Conservation (phyloP, 1,140 invertebrate genomes). For the Musca vetustissima region DNA sequence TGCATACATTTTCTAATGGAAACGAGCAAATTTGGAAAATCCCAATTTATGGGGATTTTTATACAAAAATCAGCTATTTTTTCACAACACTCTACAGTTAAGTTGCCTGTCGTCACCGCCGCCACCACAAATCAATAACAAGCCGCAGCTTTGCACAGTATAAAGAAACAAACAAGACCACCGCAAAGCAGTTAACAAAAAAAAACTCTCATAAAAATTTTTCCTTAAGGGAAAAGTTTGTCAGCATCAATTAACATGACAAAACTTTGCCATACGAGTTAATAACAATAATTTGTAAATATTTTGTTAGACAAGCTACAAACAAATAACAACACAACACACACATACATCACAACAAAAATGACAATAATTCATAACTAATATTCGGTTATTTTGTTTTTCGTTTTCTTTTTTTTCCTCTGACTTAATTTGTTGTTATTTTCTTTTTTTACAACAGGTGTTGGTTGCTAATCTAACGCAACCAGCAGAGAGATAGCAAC, state of each 20-base stretch:
- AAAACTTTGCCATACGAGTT: background rate
- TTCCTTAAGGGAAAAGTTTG: slow-evolving; percentile 14
- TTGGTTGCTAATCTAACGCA: slow-evolving; percentile 19
- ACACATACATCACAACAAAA: no score
- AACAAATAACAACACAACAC: background rate
- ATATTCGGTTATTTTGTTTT: no score
- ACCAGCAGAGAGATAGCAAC: slow-evolving; percentile 11
- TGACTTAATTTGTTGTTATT: background rate
- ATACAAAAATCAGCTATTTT: background rate
- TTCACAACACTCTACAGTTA: no score
- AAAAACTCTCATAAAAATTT: background rate
- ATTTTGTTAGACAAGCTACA: background rate
- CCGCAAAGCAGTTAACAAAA: background rate
- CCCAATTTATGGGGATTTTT: slow-evolving; percentile 21
- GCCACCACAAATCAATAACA: slow-evolving; percentile 8
- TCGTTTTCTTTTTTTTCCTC: no score
- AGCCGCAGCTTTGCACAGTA: background rate
- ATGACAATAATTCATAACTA: background rate
- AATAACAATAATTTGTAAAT: slow-evolving; percentile 10
- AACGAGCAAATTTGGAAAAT: slow-evolving; percentile 11
- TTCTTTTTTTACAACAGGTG: slow-evolving; percentile 1
- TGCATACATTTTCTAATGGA: background rate
- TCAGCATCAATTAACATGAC: no score
- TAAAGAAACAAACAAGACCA: background rate
- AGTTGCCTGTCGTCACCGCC: no score